phyloP scores from a whole-genome alignment of 1,140 invertebrate genomes.

The Pseudomyrmex sp. region DNA sequence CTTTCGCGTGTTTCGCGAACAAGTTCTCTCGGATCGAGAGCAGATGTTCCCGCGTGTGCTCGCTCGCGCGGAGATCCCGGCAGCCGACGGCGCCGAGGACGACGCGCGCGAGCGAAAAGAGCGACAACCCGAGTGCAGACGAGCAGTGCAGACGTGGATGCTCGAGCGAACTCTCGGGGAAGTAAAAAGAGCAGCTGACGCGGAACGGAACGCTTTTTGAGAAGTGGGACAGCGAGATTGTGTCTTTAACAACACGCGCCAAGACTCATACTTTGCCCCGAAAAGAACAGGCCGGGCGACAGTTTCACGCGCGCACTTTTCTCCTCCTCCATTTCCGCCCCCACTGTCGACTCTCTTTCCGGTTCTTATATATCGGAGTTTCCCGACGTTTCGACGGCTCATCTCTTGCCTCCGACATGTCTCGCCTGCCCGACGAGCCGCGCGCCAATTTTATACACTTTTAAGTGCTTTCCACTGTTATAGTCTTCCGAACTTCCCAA shows the following conservation, averaged over 20 bases:
- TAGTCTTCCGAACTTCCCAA: conserved; percentile 54
- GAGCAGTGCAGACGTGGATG: background rate
- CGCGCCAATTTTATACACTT: conserved; percentile 73
- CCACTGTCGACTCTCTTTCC: background rate
- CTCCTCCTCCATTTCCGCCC: too few species aligned
- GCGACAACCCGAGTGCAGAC: background rate
- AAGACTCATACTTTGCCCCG: conserved; percentile 47
- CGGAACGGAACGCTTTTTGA: background rate
- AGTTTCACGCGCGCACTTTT: conserved; percentile 29
- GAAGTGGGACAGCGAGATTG: conserved; percentile 39
- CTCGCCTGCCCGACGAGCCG: conserved; percentile 36
- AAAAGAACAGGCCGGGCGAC: conserved; percentile 53
- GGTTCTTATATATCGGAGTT: background rate
- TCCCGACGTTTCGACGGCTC: background rate
- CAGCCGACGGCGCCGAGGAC: background rate
- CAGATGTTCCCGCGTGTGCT: conserved; percentile 27
- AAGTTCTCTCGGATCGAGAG: conserved; percentile 28
- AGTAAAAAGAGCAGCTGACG: conserved; percentile 47
- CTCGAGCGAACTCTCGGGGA: background rate
- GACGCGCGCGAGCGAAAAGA: background rate
- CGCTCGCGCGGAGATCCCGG: background rate
- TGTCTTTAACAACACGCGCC: conserved; percentile 39
- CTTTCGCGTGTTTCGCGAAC: background rate
- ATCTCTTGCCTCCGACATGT: conserved; percentile 34
- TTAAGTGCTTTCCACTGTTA: conserved; percentile 81